A percentile compares a stretch with the other conserved stretches of the same genome.
These are phyloP conservation scores for Hedychridium roseum DNA, from an alignment of 2,888 invertebrate genomes.

Conservation along the genomic window DNA sequence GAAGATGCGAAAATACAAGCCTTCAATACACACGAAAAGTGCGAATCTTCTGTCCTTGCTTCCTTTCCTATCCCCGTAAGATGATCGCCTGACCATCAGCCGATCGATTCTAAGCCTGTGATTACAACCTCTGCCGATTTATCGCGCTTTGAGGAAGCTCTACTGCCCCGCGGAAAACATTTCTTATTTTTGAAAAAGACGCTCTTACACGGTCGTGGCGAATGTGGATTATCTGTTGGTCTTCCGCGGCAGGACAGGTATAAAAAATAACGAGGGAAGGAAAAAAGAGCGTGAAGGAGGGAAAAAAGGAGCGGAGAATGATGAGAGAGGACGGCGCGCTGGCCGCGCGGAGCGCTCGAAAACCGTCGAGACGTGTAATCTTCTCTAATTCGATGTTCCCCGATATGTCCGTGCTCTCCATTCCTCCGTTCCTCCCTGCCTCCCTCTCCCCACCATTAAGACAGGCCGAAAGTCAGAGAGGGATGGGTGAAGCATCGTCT, in stretches of 20 bases:
- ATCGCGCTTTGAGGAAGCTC: constrained; percentile 44
- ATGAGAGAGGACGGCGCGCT: constrained; percentile 8
- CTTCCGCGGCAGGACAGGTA: no score
- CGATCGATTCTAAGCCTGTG: constrained; percentile 46
- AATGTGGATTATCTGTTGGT: no score
- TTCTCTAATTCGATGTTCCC: constrained; percentile 16
- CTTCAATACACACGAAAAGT: no score
- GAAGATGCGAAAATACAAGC: no score
- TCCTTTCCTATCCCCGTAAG: constrained; percentile 8
- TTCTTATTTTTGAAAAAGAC: no score
- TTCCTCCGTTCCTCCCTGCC: not conserved
- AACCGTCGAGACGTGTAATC: constrained; percentile 17
- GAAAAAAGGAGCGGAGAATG: constrained; percentile 8
- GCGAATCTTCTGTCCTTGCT: not conserved
- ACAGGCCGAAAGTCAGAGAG: not conserved
- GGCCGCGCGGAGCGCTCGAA: constrained; percentile 17
- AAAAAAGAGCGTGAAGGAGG: constrained; percentile 8
- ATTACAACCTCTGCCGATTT: constrained; percentile 40
- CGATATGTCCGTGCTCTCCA: not conserved
- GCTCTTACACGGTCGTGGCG: no score
- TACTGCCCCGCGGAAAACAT: constrained; percentile 31
- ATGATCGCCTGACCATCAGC: constrained; percentile 47
- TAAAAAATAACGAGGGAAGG: constrained; percentile 10
- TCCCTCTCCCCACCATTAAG: not conserved
- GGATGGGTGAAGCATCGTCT: constrained; percentile 19